These are phyloP conservation scores for Neuroscelio doddi DNA, from an alignment of 2,888 invertebrate species.

Conservation along the genomic window DNA sequence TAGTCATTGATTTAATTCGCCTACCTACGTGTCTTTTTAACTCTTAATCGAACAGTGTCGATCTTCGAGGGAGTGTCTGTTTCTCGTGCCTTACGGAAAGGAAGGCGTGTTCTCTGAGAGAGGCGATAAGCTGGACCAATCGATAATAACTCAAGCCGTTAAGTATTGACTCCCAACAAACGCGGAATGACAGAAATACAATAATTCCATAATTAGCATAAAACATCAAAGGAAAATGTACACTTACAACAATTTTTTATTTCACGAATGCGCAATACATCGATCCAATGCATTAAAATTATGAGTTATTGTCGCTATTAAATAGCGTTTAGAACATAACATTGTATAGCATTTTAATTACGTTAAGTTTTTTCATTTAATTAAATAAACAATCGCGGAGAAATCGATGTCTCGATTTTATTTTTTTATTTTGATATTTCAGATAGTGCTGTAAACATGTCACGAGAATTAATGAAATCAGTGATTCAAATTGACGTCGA, in stretches of 20 bases:
- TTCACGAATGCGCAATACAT: not conserved
- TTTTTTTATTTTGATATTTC: no score
- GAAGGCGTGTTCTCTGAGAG: conserved; percentile 64
- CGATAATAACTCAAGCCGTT: conserved; percentile 59
- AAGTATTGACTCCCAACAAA: conserved; percentile 50
- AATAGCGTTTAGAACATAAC: no score
- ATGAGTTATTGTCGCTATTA: not conserved
- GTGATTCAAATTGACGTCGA: conserved; percentile 60
- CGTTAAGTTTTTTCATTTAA: no score
- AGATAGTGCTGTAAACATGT: conserved; percentile 59
- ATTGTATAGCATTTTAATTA: no score
- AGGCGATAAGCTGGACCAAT: conserved; percentile 63
- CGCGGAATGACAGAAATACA: conserved; percentile 20
- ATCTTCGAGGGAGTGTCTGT: conserved; percentile 43
- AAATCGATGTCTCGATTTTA: no score
- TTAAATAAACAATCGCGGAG: no score
- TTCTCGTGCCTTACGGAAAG: conserved; percentile 50
- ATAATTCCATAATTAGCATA: no score
- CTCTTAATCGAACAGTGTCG: conserved; percentile 12
- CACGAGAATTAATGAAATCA: conserved; percentile 57
- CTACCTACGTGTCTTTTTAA: conserved; percentile 13
- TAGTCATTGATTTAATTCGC: conserved; percentile 15
- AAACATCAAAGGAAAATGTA: no score
- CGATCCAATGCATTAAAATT: no score
- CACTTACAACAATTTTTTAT: no score